Base-by-base conservation (phyloP, 2,888 invertebrate genomes). In the Parapristionchus giblindavisi region DNA sequence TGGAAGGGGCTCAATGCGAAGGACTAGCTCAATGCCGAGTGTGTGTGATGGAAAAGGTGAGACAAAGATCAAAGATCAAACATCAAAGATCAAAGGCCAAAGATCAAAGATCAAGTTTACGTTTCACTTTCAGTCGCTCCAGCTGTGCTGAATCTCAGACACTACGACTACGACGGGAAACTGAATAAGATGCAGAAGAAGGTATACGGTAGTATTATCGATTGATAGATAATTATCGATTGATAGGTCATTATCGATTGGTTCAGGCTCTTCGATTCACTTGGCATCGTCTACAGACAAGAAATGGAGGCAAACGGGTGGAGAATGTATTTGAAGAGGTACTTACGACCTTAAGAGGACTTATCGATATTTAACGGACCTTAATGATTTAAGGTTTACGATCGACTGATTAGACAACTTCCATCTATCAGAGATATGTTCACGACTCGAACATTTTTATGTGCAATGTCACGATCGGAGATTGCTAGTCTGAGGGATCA, bases 301-400 rank as follows among this genome's bases (percentile, higher is more conserved):
- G 87, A 54, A 87, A 87, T 76, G 87, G 87, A 21, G 87, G 87
- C 17, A 87, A 87, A 75, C 75, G 86, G 65, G 85, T 87, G 32
- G 87, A 87, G 51, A 80, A 82, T 52, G 87, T 87, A 17, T 87
- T 87, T 61, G 87, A 87, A 75, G 87, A 87, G 78, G 87, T 85
- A 65, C 29, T 40, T 65, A 65, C 40, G 60, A 36, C 27, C n/a
- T 27, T 29, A 34, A 58, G 3, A 34, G 0, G 17, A 36, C 36
- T 8, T 2, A 38, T 38, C 38, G 36, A 27, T 60, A 60, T 5
- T 14, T 32, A 34, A 34, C 4, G n/a, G 11, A 17, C 8, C 17
- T 43, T 43, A 43, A 14, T 17, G 43, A 43, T 43, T 43, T 43
- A 43, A 11, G 14, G 3, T 40, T n/a, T n/a, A n/a, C 74, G 85